Conservation (phyloP, 2,113 vertebrate genomes). For the Labeo catla region DNA sequence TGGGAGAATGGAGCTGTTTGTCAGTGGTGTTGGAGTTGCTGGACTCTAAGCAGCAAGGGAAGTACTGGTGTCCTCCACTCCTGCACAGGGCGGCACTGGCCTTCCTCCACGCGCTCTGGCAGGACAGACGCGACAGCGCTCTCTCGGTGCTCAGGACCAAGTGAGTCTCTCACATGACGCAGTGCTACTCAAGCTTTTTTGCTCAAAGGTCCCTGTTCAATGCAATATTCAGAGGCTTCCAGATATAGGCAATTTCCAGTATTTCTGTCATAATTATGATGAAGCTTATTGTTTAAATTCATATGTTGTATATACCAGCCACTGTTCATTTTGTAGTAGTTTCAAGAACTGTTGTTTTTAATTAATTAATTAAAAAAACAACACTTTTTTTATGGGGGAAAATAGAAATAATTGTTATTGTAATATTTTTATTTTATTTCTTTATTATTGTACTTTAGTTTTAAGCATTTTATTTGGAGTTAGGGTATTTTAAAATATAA, state of each 20-base stretch:
- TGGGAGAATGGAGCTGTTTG: constrained; percentile 95
- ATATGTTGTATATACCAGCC: not conserved
- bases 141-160: constrained; percentile 92
- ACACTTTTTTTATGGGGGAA: not conserved
- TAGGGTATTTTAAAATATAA: not conserved
- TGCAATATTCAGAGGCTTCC: no score
- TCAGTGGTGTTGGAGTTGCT: constrained; percentile 91
- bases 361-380: no score
- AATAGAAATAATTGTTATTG: not conserved
- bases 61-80: constrained; percentile 92
- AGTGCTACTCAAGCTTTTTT: not conserved
- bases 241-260: not conserved
- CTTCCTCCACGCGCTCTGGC: constrained; percentile 96
- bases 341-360: not conserved
- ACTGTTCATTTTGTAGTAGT: not conserved
- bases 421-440: not conserved
- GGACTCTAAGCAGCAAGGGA: constrained; percentile 87
- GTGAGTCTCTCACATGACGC: constrained; percentile 70
- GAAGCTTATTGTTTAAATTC: not conserved
- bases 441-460: no score
- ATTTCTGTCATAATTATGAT: not conserved
- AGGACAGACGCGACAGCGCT: constrained; percentile 94
- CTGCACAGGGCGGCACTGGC: constrained; percentile 90
- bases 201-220: not conserved
- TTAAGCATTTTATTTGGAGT: not conserved